Conservation (phyloP, 2,797 vertebrate genomes). For the Delichon dasypus region DNA sequence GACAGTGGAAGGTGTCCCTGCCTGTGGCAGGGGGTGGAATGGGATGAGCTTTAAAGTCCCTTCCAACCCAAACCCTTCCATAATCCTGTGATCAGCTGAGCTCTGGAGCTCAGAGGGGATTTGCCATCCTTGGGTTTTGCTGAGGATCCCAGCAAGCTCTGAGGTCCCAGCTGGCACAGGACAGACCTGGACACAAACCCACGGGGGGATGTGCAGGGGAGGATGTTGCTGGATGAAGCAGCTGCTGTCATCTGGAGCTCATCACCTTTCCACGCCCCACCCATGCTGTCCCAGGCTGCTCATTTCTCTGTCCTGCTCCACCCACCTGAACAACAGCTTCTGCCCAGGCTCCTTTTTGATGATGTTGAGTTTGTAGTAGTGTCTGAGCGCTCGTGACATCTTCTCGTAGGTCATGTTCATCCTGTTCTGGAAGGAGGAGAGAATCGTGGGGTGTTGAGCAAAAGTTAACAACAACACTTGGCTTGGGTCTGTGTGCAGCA, state of each 20-base stretch:
- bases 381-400: conserved; percentile 90
- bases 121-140: not conserved
- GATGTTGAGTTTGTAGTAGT: conserved; percentile 96
- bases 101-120: not conserved
- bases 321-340: conserved; percentile 89
- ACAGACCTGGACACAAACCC: not conserved
- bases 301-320: not conserved
- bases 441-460: not conserved
- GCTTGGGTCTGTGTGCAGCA: not conserved
- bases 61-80: not conserved
- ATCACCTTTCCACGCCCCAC: not conserved
- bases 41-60: not conserved
- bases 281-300: not conserved
- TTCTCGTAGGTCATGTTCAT: conserved; percentile 96
- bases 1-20: not conserved
- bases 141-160: not conserved
- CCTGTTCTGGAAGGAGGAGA: conserved; percentile 79
- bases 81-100: not conserved
- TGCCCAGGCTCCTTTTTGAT: conserved; percentile 91
- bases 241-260: not conserved
- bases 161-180: not conserved
- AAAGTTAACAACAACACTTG: not conserved
- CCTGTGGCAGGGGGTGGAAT: not conserved
- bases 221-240: not conserved
- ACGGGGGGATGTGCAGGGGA: not conserved